phyloP scores from a whole-genome alignment of 2,113 vertebrate genomes.

The Rhabdornis inornatus region DNA sequence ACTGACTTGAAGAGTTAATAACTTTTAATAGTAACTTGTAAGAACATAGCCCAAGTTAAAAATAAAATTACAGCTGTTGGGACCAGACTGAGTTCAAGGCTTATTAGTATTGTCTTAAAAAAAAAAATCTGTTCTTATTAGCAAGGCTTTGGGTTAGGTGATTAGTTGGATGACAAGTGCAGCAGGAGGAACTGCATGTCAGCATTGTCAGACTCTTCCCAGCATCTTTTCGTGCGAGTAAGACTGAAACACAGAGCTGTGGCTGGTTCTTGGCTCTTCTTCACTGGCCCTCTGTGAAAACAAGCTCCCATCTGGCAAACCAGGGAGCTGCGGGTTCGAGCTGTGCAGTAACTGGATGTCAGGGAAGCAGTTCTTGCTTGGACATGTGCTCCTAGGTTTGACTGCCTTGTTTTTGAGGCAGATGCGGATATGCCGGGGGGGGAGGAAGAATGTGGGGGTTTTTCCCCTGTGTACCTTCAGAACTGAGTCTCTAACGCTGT shows the following conservation, averaged over 20 bases:
- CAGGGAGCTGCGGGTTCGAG: neutral
- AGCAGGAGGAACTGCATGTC: neutral
- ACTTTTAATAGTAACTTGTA: slow-evolving; percentile 24
- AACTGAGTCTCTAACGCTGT: neutral
- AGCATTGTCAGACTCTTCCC: neutral
- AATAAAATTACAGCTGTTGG: slow-evolving; percentile 48
- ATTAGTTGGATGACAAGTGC: neutral
- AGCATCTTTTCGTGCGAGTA: neutral
- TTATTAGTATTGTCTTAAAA: slow-evolving; percentile 20
- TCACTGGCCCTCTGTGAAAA: neutral
- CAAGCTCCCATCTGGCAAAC: neutral
- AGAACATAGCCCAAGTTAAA: slow-evolving; percentile 21
- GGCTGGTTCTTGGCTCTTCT: neutral
- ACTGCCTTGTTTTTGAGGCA: neutral
- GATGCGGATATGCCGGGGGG: neutral
- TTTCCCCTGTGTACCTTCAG: neutral
- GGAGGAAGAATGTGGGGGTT: neutral
- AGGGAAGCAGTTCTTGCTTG: slow-evolving; percentile 7
- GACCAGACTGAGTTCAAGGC: neutral
- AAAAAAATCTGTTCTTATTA: neutral
- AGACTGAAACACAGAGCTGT: neutral
- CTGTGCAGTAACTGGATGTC: neutral
- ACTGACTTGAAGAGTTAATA: slow-evolving; percentile 31
- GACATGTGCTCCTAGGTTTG: neutral
- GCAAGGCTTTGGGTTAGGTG: neutral